A percentile compares a stretch with the other conserved stretches of the same genome.
Evolutionary conservation across 1,140 invertebrate species (phyloP).

Genomic region (Diorhabda sublineata): DNA sequence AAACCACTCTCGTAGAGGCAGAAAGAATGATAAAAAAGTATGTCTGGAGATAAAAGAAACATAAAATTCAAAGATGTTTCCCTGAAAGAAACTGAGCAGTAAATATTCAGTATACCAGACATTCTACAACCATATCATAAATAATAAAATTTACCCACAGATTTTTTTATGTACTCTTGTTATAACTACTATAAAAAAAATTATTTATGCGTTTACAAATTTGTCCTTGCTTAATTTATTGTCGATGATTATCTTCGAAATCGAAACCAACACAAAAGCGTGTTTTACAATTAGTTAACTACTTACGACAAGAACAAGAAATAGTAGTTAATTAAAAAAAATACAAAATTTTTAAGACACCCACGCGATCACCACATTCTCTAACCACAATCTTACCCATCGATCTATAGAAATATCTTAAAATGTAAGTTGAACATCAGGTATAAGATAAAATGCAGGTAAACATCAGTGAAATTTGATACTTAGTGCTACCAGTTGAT

Average conservation of each 20-base stretch:
- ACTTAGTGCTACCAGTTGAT: not conserved
- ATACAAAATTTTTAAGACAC: not conserved
- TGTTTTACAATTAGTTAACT: not conserved
- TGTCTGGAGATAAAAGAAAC: no score
- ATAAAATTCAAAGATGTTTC: no score
- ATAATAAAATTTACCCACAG: no score
- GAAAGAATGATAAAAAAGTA: no score
- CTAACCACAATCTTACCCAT: not conserved
- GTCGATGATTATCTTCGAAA: not conserved
- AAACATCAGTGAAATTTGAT: not conserved
- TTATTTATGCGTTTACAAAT: not conserved
- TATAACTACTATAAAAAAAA: not conserved
- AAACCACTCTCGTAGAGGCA: no score
- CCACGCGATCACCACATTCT: conserved; percentile 1
- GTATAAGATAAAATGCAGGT: not conserved
- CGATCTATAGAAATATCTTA: not conserved
- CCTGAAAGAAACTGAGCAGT: no score
- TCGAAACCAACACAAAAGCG: not conserved
- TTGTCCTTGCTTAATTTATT: not conserved
- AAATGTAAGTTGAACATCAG: not conserved
- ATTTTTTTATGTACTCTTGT: no score
- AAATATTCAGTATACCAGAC: no score
- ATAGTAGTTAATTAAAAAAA: not conserved
- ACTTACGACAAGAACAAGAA: not conserved
- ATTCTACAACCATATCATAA: no score